These are phyloP conservation scores for Cuniculus paca DNA, from an alignment of 2,797 vertebrate genomes.

Conservation along the genomic window DNA sequence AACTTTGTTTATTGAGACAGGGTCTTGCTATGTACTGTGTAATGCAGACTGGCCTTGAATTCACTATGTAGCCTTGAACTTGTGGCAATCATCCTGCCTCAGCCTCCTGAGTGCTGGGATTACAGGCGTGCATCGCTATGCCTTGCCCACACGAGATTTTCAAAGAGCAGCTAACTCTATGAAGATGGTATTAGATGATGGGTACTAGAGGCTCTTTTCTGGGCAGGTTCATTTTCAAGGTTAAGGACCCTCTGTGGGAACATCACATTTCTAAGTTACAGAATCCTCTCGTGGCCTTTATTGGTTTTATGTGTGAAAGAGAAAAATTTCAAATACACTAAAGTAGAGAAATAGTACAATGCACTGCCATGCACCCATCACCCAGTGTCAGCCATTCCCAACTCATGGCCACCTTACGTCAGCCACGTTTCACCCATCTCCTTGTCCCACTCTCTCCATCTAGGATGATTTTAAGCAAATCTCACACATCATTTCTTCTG, in stretches of 20 bases:
- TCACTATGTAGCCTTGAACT: too few species aligned
- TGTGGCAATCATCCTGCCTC: neutral
- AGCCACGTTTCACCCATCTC: neutral
- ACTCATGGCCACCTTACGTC: slow-evolving; percentile 1
- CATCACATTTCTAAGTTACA: neutral
- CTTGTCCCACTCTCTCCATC: neutral
- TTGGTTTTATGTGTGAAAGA: slow-evolving; percentile 11
- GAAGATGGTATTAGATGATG: slow-evolving; percentile 17
- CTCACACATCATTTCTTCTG: slow-evolving; percentile 6
- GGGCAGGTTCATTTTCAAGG: neutral
- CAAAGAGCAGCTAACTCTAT: slow-evolving; percentile 40
- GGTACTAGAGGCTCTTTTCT: neutral
- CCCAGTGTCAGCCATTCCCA: neutral
- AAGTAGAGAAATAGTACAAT: slow-evolving; percentile 54
- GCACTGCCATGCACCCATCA: neutral
- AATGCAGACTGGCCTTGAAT: neutral
- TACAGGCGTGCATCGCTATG: neutral
- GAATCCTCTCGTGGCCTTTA: neutral
- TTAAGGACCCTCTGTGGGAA: neutral
- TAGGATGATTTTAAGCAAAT: slow-evolving; percentile 35
- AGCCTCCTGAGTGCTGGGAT: neutral
- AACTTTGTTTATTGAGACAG: neutral
- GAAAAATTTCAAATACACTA: slow-evolving; percentile 48
- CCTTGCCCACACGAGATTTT: neutral
- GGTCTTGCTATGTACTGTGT: neutral